phyloP scores from a whole-genome alignment of 2,113 vertebrate species.

The Prinia subflava region DNA sequence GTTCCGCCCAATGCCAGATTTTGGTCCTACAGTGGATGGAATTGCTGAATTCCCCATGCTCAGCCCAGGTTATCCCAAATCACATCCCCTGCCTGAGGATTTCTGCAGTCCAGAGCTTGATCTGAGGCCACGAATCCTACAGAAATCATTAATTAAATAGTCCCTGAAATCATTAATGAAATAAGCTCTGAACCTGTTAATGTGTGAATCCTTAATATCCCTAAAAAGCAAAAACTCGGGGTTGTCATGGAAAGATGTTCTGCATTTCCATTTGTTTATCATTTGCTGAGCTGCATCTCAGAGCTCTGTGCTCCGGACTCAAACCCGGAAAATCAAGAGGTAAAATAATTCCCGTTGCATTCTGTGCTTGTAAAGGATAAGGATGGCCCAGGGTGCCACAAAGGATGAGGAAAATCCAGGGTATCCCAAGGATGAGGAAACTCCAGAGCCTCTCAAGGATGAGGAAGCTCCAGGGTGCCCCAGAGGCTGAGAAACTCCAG shows the following conservation, averaged over 20 bases:
- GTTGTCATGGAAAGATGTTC: too few relatives aligned
- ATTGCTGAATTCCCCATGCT: background rate
- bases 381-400: background rate
- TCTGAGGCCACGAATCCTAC: background rate
- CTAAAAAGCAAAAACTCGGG: background rate
- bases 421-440: too few relatives aligned
- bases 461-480: background rate
- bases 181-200: background rate
- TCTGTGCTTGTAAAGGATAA: background rate
- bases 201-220: background rate
- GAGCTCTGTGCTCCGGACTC: background rate
- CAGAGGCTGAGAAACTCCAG: too few relatives aligned
- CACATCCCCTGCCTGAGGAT: background rate
- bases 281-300: background rate
- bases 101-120: background rate
- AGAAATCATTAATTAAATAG: background rate
- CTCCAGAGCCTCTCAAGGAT: too few relatives aligned
- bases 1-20: background rate
- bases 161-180: background rate
- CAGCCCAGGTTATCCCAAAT: background rate
- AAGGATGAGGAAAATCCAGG: background rate
- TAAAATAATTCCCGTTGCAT: background rate
- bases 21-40: background rate
- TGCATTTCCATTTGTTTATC: accelerated
- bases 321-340: background rate